Evolutionary conservation across 2,888 invertebrate species (phyloP).

Genomic region (Drosophila gaucha): DNA sequence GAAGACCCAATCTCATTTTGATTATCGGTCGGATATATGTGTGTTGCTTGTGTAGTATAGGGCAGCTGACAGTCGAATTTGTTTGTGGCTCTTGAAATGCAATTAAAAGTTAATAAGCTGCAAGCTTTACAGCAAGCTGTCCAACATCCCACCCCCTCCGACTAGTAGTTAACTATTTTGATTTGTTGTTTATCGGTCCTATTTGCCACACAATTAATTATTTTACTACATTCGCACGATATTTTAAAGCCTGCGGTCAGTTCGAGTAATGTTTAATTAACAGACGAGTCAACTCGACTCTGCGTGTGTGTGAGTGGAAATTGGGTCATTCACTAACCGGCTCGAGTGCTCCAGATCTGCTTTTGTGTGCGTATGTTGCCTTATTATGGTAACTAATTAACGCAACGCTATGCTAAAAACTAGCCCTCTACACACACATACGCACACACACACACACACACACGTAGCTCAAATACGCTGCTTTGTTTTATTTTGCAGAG

Average conservation of each 20-base stretch:
- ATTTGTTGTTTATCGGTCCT: slow-evolving; percentile 45
- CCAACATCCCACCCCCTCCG: background rate
- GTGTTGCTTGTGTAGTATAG: background rate
- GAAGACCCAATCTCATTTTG: background rate
- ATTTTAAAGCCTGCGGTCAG: slow-evolving; percentile 59
- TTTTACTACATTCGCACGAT: slow-evolving; percentile 43
- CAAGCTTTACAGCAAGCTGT: slow-evolving; percentile 30
- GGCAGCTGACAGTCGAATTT: slow-evolving; percentile 7
- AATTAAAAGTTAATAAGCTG: slow-evolving; percentile 56
- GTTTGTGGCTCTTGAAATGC: background rate
- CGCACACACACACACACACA: background rate
- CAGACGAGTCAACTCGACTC: slow-evolving; percentile 19
- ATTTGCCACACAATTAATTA: slow-evolving; percentile 59
- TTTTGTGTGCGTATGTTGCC: slow-evolving; percentile 49
- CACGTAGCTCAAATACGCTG: background rate
- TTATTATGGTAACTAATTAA: slow-evolving; percentile 65
- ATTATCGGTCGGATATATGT: too few species aligned
- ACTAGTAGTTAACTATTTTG: slow-evolving; percentile 22
- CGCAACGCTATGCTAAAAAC: slow-evolving; percentile 44
- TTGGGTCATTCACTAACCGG: slow-evolving; percentile 55
- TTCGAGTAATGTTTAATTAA: slow-evolving; percentile 73
- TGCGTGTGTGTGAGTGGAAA: slow-evolving; percentile 14
- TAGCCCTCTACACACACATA: background rate
- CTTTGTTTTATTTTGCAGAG: slow-evolving; percentile 16
- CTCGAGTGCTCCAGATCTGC: slow-evolving; percentile 28